These are phyloP conservation scores for Anguilla marmorata DNA, from an alignment of 2,797 vertebrate species.

Conservation along the genomic window DNA sequence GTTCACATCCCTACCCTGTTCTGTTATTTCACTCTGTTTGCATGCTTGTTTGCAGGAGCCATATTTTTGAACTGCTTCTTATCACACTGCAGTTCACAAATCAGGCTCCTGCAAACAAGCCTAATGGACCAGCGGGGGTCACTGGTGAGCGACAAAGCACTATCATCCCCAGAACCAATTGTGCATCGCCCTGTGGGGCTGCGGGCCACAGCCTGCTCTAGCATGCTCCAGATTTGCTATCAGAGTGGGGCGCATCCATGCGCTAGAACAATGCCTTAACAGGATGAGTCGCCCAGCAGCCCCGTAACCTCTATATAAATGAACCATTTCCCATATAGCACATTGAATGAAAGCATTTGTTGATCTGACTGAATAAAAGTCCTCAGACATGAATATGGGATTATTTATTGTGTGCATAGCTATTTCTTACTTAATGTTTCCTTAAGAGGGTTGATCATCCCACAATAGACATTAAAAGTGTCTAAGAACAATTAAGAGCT, in stretches of 20 bases:
- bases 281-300: not conserved
- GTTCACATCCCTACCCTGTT: not conserved
- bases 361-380: not conserved
- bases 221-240: not conserved
- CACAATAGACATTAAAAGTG: not conserved
- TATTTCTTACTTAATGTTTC: not conserved
- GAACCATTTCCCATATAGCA: not conserved
- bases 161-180: not conserved
- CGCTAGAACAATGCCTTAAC: not conserved
- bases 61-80: not conserved
- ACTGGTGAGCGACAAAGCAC: not conserved
- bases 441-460: slow-evolving; percentile 1
- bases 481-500: not conserved
- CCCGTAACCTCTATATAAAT: not conserved
- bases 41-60: too few relatives aligned
- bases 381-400: not conserved
- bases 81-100: not conserved
- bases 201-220: not conserved
- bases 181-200: not conserved
- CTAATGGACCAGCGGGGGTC: not conserved
- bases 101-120: not conserved
- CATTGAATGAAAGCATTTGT: not conserved
- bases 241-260: not conserved
- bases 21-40: too few relatives aligned
- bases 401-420: slow-evolving; percentile 1